phyloP scores from a whole-genome alignment of 2,113 vertebrate genomes.

The Hymenochirus boettgeri region DNA sequence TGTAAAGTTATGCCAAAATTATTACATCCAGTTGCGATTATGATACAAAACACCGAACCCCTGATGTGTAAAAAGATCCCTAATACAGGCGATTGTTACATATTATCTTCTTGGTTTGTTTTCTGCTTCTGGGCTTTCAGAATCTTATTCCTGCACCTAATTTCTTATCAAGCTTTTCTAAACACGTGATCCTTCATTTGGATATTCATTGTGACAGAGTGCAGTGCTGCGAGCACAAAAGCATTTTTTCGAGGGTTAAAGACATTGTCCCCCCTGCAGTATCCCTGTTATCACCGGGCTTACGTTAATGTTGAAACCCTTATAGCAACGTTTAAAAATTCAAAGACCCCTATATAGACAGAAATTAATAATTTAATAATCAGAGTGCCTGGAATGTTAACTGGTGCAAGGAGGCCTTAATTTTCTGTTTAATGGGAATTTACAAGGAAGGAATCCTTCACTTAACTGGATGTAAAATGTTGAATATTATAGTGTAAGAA shows the following conservation, averaged over 20 bases:
- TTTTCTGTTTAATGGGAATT: constrained; percentile 4
- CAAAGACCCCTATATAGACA: constrained; percentile 7
- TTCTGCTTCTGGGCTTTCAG: background rate
- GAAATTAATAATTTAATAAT: constrained; percentile 20
- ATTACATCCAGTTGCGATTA: background rate
- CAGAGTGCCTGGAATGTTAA: constrained; percentile 12
- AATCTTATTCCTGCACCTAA: constrained; percentile 13
- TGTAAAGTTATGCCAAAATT: no score
- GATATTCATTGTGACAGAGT: constrained; percentile 34
- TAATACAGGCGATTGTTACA: no score
- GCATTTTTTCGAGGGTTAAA: constrained; percentile 31
- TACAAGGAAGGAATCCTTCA: background rate
- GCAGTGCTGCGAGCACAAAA: constrained; percentile 17
- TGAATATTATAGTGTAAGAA: no score
- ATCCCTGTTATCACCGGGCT: constrained; percentile 16
- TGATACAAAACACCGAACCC: no score
- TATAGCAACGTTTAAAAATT: constrained; percentile 13
- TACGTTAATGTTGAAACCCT: constrained; percentile 28
- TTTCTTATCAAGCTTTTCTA: constrained; percentile 38
- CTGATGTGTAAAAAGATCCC: no score
- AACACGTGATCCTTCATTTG: constrained; percentile 26
- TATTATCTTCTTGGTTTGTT: no score
- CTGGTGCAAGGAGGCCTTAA: background rate
- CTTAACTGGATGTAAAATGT: no score
- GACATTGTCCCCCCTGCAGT: constrained; percentile 32